These are phyloP conservation scores for Salticus scenicus DNA, from an alignment of 2,888 invertebrate genomes.

Conservation along the genomic window DNA sequence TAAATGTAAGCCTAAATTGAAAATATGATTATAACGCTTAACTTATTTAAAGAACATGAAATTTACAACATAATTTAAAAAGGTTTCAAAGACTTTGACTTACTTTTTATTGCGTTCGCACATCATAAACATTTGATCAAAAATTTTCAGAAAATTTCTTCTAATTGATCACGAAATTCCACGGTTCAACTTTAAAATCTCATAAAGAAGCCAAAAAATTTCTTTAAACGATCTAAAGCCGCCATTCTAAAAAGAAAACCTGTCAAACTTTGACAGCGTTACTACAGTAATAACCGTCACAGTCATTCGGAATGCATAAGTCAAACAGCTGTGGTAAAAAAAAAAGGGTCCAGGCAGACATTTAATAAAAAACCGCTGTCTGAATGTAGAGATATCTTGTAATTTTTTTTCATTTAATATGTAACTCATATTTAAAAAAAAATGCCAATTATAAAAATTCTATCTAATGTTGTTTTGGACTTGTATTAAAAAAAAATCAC, in stretches of 20 bases:
- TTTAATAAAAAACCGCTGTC: conserved; percentile 69
- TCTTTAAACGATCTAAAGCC: conserved; percentile 66
- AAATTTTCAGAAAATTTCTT: conserved; percentile 4
- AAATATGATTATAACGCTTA: not conserved
- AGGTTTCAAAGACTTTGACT: conserved; percentile 10
- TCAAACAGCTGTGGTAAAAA: conserved; percentile 69
- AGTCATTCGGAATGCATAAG: conserved; percentile 66
- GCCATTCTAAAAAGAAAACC: conserved; percentile 69
- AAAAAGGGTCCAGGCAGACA: conserved; percentile 65
- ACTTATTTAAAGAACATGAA: not conserved
- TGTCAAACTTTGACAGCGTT: conserved; percentile 69
- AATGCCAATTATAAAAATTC: too few species aligned
- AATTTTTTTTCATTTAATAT: conserved; percentile 45
- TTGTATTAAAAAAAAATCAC: not conserved
- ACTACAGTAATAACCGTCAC: conserved; percentile 67
- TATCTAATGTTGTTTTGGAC: too few species aligned
- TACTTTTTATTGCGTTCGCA: conserved; percentile 37
- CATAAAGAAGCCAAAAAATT: conserved; percentile 46
- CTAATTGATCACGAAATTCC: not conserved
- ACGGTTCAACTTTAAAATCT: conserved; percentile 49
- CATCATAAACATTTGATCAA: not conserved
- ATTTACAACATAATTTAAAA: not conserved
- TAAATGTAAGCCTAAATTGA: not conserved
- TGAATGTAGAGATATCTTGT: conserved; percentile 55
- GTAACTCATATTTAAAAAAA: conserved; percentile 21